These are phyloP conservation scores for Vireo griseus DNA, from an alignment of 2,797 vertebrate species.

Conservation along the genomic window DNA sequence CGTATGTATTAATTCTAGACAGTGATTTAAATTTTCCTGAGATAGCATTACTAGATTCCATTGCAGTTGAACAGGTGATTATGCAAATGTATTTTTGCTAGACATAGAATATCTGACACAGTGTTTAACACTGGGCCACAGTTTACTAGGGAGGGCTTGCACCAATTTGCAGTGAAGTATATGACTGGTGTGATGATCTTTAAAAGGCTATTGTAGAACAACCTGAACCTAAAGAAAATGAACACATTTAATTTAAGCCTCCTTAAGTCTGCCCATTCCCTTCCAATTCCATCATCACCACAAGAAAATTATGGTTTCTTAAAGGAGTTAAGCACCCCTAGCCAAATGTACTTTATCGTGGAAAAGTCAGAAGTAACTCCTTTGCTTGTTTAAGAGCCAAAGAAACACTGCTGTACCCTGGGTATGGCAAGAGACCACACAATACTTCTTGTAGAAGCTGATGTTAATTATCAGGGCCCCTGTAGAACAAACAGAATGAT, in stretches of 20 bases:
- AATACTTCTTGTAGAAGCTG: not conserved
- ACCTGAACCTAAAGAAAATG: not conserved
- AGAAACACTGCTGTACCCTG: not conserved
- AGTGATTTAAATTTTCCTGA: constrained; percentile 18
- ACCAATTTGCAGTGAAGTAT: not conserved
- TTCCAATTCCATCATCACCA: not conserved
- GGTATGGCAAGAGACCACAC: not conserved
- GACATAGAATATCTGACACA: not conserved
- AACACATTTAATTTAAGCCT: not conserved
- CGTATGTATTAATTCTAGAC: not conserved
- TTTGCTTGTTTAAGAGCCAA: not conserved
- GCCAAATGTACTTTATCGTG: not conserved
- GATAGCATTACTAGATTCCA: not conserved
- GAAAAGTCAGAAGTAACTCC: not conserved
- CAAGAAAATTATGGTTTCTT: not conserved
- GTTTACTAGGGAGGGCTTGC: not conserved
- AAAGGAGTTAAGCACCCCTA: not conserved
- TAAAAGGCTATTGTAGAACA: not conserved
- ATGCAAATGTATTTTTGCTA: constrained; percentile 4
- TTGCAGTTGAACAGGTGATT: constrained; percentile 15
- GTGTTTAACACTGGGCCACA: not conserved
- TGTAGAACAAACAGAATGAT: not conserved
- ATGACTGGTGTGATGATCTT: not conserved
- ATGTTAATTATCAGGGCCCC: not conserved
- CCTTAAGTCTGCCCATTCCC: not conserved